Evolutionary conservation across 2,888 invertebrate species (phyloP).

Genomic region (Mythimna loreyi): DNA sequence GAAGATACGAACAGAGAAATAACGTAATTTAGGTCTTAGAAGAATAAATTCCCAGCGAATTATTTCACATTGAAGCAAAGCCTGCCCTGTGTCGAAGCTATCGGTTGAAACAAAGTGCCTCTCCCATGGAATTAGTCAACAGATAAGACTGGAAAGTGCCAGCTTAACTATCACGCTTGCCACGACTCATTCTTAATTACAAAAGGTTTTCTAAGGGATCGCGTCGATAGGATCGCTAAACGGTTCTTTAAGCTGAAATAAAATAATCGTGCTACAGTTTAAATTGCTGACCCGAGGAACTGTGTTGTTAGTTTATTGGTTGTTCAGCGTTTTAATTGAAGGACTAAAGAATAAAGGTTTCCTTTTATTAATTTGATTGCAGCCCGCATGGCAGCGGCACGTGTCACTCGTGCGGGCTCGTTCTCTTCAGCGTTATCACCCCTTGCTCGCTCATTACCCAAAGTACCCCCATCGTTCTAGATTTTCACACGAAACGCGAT

Average conservation of each 20-base stretch:
- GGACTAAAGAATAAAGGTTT: conserved; percentile 54
- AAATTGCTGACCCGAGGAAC: conserved; percentile 9
- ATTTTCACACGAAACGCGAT: conserved; percentile 81
- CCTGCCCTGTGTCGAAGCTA: conserved; percentile 28
- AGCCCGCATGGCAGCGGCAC: conserved; percentile 72
- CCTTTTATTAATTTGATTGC: conserved; percentile 62
- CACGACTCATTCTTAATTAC: conserved; percentile 59
- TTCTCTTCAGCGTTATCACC: conserved; percentile 76
- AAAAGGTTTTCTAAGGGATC: conserved; percentile 49
- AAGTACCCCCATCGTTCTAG: conserved; percentile 83
- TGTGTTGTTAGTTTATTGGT: conserved; percentile 33
- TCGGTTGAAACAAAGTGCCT: conserved; percentile 48
- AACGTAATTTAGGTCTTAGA: neutral
- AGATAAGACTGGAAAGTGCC: conserved; percentile 52
- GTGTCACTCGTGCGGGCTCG: conserved; percentile 74
- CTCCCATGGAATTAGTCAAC: conserved; percentile 49
- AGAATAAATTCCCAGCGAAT: conserved; percentile 24
- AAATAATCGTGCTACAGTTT: conserved; percentile 41
- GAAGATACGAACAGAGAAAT: neutral
- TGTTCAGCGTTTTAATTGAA: conserved; percentile 48
- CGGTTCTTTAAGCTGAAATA: conserved; percentile 34
- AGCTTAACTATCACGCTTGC: conserved; percentile 47
- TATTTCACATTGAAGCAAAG: conserved; percentile 15
- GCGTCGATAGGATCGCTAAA: conserved; percentile 45
- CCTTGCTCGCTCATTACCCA: conserved; percentile 71